Conservation (phyloP, 2,888 invertebrate species). For the Diabrotica balteata region DNA sequence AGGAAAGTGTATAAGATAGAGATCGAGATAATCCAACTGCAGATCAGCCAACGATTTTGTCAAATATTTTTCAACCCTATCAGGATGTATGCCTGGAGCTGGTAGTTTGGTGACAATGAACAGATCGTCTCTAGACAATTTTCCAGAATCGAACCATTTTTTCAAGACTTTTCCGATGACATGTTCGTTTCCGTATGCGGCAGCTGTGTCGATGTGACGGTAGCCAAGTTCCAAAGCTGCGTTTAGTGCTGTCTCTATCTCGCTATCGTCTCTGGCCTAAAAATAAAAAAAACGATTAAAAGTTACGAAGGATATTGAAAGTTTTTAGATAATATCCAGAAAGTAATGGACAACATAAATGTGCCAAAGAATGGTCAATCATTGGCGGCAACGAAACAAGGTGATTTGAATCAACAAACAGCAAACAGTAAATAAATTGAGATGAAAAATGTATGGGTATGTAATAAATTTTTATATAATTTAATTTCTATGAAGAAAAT, state of each 20-base stretch:
- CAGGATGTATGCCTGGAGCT: constrained; percentile 68
- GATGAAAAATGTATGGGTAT: no score
- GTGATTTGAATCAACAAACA: no score
- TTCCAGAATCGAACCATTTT: constrained; percentile 68
- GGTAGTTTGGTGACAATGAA: constrained; percentile 87
- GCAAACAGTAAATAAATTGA: no score
- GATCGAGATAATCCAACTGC: constrained; percentile 80
- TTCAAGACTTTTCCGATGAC: constrained; percentile 77
- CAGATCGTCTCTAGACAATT: constrained; percentile 71
- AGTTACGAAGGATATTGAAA: no score
- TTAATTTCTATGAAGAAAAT: no score
- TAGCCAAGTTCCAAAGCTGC: constrained; percentile 76
- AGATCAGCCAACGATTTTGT: constrained; percentile 73
- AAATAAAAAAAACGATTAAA: constrained; percentile 18
- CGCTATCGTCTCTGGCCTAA: constrained; percentile 68
- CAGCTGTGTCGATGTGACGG: constrained; percentile 80
- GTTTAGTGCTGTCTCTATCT: constrained; percentile 70
- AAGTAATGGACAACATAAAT: no score
- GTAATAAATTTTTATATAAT: no score
- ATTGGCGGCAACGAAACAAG: no score
- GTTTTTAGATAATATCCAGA: no score
- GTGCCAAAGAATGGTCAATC: no score
- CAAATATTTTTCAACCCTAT: constrained; percentile 70
- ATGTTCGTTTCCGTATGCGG: constrained; percentile 76
- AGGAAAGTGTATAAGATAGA: constrained; percentile 83